phyloP scores from a whole-genome alignment of 1,140 invertebrate genomes.

The Trachymyrmex cornetzi region DNA sequence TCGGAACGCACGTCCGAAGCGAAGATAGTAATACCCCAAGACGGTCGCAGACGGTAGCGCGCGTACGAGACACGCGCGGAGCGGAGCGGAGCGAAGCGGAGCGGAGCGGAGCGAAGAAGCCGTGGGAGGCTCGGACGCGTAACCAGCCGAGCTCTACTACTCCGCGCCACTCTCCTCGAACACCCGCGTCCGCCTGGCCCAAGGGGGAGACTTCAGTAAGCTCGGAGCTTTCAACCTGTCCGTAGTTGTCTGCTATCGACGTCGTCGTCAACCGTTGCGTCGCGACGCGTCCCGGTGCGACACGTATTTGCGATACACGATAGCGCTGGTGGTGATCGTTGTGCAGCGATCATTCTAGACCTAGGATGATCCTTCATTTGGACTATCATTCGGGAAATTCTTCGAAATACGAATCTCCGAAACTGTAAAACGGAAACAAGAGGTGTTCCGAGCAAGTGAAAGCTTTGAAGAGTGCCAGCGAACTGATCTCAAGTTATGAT shows the following conservation, averaged over 20 bases:
- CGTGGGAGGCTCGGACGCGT: conserved; percentile 58
- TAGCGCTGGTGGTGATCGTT: background rate
- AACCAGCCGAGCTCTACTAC: conserved; percentile 49
- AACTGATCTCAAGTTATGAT: conserved; percentile 5
- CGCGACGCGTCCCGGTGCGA: conserved; percentile 48
- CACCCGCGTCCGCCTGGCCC: conserved; percentile 48
- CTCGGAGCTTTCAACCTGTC: conserved; percentile 79
- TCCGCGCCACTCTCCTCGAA: background rate
- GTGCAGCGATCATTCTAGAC: background rate
- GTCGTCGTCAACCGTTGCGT: background rate
- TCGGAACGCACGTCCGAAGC: conserved; percentile 6
- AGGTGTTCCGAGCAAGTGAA: background rate
- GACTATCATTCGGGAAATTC: no score
- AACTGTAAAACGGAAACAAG: background rate
- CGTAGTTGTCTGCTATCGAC: conserved; percentile 16
- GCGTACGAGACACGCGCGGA: conserved; percentile 28
- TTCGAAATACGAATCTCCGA: background rate
- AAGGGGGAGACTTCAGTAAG: conserved; percentile 78
- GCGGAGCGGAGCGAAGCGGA: conserved; percentile 18
- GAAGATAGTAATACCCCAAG: conserved; percentile 45
- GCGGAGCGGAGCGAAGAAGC: conserved; percentile 27
- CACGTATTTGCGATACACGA: conserved; percentile 46
- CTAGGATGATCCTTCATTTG: background rate
- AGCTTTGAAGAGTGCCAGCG: background rate
- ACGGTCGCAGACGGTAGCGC: conserved; percentile 29